Evolutionary conservation across 2,113 vertebrate genomes (phyloP).

Genomic region (Tapirus terrestris): DNA sequence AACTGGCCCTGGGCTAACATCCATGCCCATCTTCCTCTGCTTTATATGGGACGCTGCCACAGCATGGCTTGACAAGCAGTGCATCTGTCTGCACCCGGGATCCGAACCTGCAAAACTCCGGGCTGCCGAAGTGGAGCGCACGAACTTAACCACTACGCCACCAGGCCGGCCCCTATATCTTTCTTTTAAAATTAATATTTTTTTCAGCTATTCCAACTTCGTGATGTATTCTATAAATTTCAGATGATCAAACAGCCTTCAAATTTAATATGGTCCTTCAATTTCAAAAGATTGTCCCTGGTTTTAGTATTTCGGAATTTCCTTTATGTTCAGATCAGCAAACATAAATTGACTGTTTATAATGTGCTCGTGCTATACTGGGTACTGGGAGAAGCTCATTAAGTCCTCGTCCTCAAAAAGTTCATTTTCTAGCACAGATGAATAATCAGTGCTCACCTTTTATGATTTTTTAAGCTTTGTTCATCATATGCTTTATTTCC

Average conservation of each 20-base stretch:
- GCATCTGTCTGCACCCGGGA: too few species aligned
- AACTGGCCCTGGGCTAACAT: too few species aligned
- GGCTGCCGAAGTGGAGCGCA: too few species aligned
- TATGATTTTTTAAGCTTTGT: neutral
- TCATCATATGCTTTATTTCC: neutral
- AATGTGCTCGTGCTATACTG: neutral
- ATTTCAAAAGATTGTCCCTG: conserved; percentile 9
- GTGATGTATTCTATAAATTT: neutral
- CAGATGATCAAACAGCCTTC: neutral
- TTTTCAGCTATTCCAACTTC: conserved; percentile 28
- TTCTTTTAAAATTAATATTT: conserved; percentile 11
- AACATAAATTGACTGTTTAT: neutral
- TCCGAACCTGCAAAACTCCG: too few species aligned
- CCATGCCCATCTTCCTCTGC: too few species aligned
- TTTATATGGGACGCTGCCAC: too few species aligned
- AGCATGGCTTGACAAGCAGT: too few species aligned
- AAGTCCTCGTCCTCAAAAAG: neutral
- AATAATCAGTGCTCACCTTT: conserved; percentile 8
- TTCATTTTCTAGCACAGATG: conserved; percentile 6
- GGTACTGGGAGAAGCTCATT: neutral
- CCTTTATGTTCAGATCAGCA: conserved; percentile 6
- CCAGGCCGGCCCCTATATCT: neutral
- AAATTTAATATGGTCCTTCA: neutral
- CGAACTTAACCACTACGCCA: too few species aligned
- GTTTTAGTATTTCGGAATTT: conserved; percentile 38